Percentiles rank a stretch among this genome's conserved stretches.
Conservation (phyloP, 2,113 vertebrate species). For the Apodemus speciosus region DNA sequence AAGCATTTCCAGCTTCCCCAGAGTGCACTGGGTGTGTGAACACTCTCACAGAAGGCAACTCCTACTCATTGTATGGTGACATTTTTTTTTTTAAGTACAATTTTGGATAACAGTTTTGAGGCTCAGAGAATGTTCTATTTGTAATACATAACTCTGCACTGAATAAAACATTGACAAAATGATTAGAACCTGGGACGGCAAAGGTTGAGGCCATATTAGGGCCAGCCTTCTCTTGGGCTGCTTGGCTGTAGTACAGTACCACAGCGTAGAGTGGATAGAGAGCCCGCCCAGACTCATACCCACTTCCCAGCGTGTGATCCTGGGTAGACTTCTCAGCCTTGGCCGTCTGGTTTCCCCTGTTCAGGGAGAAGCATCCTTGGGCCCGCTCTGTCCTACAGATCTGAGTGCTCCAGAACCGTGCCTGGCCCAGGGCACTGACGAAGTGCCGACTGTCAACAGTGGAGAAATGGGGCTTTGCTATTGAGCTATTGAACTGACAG, state of each 20-base stretch:
- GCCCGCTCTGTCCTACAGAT: neutral
- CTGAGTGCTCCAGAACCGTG: neutral
- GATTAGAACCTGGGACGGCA: neutral
- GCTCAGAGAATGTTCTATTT: neutral
- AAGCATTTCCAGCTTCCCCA: neutral
- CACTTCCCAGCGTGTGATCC: neutral
- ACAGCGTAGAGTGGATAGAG: neutral
- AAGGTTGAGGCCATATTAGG: too few species aligned
- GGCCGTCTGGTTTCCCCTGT: neutral
- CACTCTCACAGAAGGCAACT: neutral
- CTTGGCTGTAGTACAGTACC: neutral
- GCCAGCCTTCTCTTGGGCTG: neutral
- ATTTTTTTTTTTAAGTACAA: neutral
- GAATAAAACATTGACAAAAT: neutral
- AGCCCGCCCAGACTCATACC: neutral
- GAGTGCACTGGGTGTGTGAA: neutral
- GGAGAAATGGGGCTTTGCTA: neutral
- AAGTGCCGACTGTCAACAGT: neutral
- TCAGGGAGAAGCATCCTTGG: neutral
- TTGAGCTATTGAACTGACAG: neutral
- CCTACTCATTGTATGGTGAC: neutral
- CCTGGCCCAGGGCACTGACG: neutral
- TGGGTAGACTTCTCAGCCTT: neutral
- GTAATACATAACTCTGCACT: neutral
- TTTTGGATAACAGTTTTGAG: neutral